Evolutionary conservation across 2,888 invertebrate genomes (phyloP), one percentile per base, ranked within the genome.

Genomic region (Dendrolimus pini): DNA sequence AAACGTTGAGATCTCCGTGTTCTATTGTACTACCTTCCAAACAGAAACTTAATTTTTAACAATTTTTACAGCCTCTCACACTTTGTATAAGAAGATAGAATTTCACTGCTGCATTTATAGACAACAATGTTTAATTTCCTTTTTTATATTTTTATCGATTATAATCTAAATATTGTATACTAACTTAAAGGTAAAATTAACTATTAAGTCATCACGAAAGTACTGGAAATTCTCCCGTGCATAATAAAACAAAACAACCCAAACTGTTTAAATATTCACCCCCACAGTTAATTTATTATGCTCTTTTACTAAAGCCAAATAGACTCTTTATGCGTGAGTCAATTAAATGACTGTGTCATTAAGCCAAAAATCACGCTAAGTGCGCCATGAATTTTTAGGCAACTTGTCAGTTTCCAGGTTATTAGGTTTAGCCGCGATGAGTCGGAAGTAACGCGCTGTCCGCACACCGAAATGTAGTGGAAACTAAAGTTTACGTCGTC

Each of bases 391-490:
- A 70, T 67, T 65, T 65, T 64, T 57, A 59, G 58, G 55, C 56
- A 65, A 64, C 59, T 61, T 62, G 61, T 64, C 64, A 65, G 60
- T 69, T 73, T 71, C 65, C 69, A 65, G 60, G 54, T 56, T 67
- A 71, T 72, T 72, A 67, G 64, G 60, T 62, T 55, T 54, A 57
- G 14, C 54, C 60, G 57, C 61, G 67, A 70, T 69, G 65, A 63
- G 60, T 65, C 67, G 75, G 62, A 63, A 70, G 54, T 69, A 70
- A 73, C 63, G 60, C 60, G 62, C 63, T 56, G 54, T 54, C 54
- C 57, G 53, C 61, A 61, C 61, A 67, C 68, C 70, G 67, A 70
- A 75, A 69, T 73, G 60, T 64, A 62, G 58, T 63, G 62, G 63
- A 69, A 67, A 63, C 63, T 30, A 30, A 30, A 30, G 3, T 30